A percentile compares a stretch with the other conserved stretches of the same genome.
These are phyloP conservation scores for Rhea pennata DNA, from an alignment of 2,113 vertebrate genomes.

Conservation along the genomic window DNA sequence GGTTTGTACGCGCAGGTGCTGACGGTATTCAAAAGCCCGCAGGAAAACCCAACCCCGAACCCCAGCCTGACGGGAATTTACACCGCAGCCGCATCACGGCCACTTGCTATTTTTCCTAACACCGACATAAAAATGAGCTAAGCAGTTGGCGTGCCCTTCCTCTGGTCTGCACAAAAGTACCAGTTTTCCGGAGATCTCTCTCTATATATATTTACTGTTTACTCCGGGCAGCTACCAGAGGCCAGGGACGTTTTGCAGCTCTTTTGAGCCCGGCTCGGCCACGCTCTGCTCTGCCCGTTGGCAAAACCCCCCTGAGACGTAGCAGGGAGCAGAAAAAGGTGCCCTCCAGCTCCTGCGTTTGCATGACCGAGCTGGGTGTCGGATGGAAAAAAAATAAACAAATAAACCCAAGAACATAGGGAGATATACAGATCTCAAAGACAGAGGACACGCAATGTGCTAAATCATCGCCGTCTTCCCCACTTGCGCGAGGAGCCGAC, in stretches of 20 bases:
- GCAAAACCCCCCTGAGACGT: background rate
- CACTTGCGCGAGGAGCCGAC: background rate
- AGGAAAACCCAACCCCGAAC: background rate
- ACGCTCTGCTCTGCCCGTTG: too few species aligned
- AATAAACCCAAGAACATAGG: too few species aligned
- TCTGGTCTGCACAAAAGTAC: background rate
- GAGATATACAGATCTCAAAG: background rate
- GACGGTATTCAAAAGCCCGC: background rate
- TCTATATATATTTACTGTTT: background rate
- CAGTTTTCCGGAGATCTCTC: background rate
- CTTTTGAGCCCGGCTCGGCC: background rate
- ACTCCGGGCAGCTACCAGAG: background rate
- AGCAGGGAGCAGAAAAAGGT: background rate
- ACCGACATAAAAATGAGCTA: background rate
- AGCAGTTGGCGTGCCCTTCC: background rate
- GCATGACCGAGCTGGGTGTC: background rate
- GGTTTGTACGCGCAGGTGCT: background rate
- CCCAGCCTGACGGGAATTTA: constrained; percentile 3
- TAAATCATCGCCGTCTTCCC: background rate
- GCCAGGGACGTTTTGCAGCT: background rate
- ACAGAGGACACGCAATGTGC: background rate
- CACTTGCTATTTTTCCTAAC: background rate
- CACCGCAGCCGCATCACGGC: background rate
- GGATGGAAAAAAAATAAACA: background rate
- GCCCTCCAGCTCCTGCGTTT: background rate